A percentile compares a stretch with the other conserved stretches of the same genome.
Evolutionary conservation across 2,888 invertebrate species (phyloP).

Genomic region (Lottia scabra): DNA sequence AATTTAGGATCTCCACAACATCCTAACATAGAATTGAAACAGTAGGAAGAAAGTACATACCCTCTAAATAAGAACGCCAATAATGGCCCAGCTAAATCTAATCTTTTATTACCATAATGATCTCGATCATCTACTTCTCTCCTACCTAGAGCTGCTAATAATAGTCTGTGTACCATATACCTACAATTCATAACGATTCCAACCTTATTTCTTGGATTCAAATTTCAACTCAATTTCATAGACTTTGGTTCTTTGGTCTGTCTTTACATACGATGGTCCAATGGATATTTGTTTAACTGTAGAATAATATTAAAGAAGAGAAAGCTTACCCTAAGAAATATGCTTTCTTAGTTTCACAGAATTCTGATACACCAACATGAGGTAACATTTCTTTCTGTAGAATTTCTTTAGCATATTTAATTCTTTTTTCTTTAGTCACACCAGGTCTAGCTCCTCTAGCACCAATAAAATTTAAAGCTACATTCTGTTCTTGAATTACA

Average conservation of each 20-base stretch:
- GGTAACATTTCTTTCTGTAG: conserved; percentile 99
- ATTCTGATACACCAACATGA: conserved; percentile 98
- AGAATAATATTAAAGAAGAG: too few species aligned
- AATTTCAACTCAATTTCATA: too few species aligned
- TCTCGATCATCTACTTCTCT: conserved; percentile 98
- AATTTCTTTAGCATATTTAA: conserved; percentile 99
- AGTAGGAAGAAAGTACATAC: conserved; percentile 54
- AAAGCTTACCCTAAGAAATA: conserved; percentile 86
- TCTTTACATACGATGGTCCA: too few species aligned
- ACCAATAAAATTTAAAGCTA: conserved; percentile 98
- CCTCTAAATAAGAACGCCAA: conserved; percentile 97
- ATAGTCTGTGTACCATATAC: conserved; percentile 98
- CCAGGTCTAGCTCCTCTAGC: conserved; percentile 97
- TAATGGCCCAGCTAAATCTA: conserved; percentile 97
- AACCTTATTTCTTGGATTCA: too few species aligned
- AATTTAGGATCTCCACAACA: too few species aligned
- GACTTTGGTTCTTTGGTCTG: too few species aligned
- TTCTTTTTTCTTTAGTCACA: conserved; percentile 98
- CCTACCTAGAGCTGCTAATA: conserved; percentile 89
- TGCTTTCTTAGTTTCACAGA: conserved; percentile 99
- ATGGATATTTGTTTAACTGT: too few species aligned
- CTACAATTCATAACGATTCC: conserved; percentile 60
- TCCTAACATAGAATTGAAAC: too few species aligned
- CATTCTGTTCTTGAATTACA: conserved; percentile 99
- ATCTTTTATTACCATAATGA: conserved; percentile 99